Evolutionary conservation across 2,888 invertebrate genomes (phyloP), one percentile per base, ranked within the genome.

Genomic region (Metallyticus violacea): DNA sequence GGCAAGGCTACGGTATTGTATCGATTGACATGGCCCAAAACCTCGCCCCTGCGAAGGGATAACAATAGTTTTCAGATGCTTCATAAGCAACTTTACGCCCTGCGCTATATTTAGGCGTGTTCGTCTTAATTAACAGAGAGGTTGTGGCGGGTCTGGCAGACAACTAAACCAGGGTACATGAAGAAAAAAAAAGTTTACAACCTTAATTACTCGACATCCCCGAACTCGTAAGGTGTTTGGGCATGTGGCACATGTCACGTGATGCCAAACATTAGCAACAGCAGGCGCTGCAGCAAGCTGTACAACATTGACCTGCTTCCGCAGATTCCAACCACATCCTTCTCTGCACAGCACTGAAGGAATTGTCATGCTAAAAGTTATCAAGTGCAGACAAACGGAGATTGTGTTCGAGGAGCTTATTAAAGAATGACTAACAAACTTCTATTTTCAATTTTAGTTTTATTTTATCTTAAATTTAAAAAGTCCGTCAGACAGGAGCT

Each of bases 1-100:
- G 81, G 40, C 81, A 81, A 81, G 81, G 81, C 81, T 81, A 81
- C 81, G 30, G 30, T 80, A 28, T 30, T 30, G 40, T 30, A 81
- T 81, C 81, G 81, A 81, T 81, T 81, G 81, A 25, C 29, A 25
- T 26, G 15, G 40, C 40, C 40, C 40, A 62, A 62, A 62, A 62
- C 40, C 40, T 62, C 40, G 40, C 40, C 40, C 40, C 40, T 62
- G 40, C 40, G 40, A 22, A 62, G 40, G 40, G 40, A 62, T 62
- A 62, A 62, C 40, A 62, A 62, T 62, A 62, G 40, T 62, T 62
- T 62, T 62, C 40, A 62, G 40, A 62, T 62, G 40, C 40, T 62
- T 62, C 40, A 62, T 62, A 62, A 62, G 40, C 40, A 62, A 62
- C 40, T 62, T 62, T 62, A 22, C 15, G 15, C 22, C 22, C 15